A percentile compares a stretch with the other conserved stretches of the same genome.
These are phyloP conservation scores for Drosophila repletoides DNA, from an alignment of 1,140 invertebrate genomes.

Conservation along the genomic window DNA sequence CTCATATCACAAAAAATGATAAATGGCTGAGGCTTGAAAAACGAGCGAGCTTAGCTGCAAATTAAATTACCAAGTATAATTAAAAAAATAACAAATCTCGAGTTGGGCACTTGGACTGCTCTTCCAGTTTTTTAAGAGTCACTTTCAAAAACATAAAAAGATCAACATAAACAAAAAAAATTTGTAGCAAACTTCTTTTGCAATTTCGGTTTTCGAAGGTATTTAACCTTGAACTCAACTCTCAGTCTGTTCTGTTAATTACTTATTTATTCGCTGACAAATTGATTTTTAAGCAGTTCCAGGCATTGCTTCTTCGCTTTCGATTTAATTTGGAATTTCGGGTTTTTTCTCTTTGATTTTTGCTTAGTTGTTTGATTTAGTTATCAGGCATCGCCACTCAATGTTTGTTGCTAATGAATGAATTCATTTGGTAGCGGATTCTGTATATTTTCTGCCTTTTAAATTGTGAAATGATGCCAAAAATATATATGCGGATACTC, in stretches of 20 bases:
- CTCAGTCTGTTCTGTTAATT: conserved; percentile 55
- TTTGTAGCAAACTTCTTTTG: conserved; percentile 17
- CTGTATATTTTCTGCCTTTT: not conserved
- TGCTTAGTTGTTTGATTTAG: conserved; percentile 8
- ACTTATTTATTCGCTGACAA: conserved; percentile 58
- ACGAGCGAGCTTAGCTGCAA: conserved; percentile 48
- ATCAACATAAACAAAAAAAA: not conserved
- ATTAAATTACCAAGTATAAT: conserved; percentile 69
- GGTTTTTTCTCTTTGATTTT: conserved; percentile 50
- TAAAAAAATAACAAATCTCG: conserved; percentile 21
- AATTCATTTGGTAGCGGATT: conserved; percentile 21
- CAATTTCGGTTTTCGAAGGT: conserved; percentile 12
- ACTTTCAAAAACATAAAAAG: conserved; percentile 26
- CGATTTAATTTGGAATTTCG: conserved; percentile 37
- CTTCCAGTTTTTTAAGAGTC: conserved; percentile 12
- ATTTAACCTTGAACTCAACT: conserved; percentile 62
- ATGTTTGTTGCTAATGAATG: conserved; percentile 32
- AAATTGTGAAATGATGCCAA: conserved; percentile 6
- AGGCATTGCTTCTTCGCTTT: conserved; percentile 18
- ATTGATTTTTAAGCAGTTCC: conserved; percentile 70
- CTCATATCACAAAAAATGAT: conserved; percentile 48
- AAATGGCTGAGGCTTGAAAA: conserved; percentile 55
- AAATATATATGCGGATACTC: not conserved
- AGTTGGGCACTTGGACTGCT: conserved; percentile 19
- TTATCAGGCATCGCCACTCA: not conserved